Evolutionary conservation across 1,140 invertebrate species (phyloP).

Genomic region (Ditylenchus dipsaci): DNA sequence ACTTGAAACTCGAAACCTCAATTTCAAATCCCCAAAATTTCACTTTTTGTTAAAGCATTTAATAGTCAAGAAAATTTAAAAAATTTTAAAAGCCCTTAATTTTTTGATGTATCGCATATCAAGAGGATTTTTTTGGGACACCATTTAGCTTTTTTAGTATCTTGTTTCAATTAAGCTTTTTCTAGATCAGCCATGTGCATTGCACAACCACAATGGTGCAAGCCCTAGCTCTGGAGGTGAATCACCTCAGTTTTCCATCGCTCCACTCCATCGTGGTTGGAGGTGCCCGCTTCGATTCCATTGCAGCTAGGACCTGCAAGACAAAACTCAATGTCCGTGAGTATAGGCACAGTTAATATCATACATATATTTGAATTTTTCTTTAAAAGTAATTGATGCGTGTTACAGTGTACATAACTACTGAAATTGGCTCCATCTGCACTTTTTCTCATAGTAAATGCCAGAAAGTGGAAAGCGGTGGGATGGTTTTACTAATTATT

Average conservation of each 20-base stretch:
- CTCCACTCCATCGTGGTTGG: constrained; percentile 5
- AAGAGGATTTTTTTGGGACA: background rate
- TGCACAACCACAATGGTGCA: constrained; percentile 3
- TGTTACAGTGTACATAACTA: constrained; percentile 1
- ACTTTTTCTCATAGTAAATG: constrained; percentile 1
- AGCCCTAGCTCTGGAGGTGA: background rate
- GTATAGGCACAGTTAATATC: background rate
- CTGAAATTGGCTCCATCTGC: constrained; percentile 6
- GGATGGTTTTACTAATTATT: too few relatives aligned
- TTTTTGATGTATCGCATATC: too few relatives aligned
- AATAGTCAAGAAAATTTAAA: too few relatives aligned
- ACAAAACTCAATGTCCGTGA: background rate
- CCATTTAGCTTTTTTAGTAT: background rate
- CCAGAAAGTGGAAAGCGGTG: constrained; percentile 4
- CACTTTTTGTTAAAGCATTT: too few relatives aligned
- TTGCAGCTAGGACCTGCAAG: background rate
- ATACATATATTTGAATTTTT: background rate
- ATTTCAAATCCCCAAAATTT: too few relatives aligned
- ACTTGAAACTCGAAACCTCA: too few relatives aligned
- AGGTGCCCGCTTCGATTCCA: background rate
- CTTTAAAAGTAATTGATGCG: background rate
- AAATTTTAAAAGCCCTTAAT: too few relatives aligned
- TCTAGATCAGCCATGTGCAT: background rate
- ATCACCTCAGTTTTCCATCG: background rate
- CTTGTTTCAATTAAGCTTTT: too few relatives aligned